Percentiles rank a stretch among this genome's conserved stretches.
phyloP scores from a whole-genome alignment of 2,888 invertebrate genomes.

The Drosophila prostipennis region DNA sequence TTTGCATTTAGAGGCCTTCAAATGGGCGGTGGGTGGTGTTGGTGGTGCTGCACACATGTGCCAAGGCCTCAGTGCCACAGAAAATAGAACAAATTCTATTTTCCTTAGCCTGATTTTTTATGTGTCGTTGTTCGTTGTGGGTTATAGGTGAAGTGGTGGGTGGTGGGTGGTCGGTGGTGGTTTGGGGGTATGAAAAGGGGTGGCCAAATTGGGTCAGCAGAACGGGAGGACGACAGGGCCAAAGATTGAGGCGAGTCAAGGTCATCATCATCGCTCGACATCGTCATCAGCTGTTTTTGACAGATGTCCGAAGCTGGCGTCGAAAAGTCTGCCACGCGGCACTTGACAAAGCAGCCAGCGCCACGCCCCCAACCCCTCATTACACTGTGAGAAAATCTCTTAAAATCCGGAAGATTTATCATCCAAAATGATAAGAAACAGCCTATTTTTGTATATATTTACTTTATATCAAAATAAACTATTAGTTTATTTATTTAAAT shows the following conservation, averaged over 20 bases:
- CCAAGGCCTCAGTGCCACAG: slow-evolving; percentile 46
- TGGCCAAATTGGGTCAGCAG: slow-evolving; percentile 61
- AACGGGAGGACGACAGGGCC: slow-evolving; percentile 12
- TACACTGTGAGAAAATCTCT: not conserved
- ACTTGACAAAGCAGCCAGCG: slow-evolving; percentile 24
- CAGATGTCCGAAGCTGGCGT: slow-evolving; percentile 38
- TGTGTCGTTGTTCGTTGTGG: slow-evolving; percentile 15
- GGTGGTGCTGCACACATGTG: slow-evolving; percentile 43
- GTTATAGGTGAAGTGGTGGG: slow-evolving; percentile 34
- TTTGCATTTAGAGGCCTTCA: slow-evolving; percentile 56
- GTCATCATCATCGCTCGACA: slow-evolving; percentile 52
- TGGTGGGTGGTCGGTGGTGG: not conserved
- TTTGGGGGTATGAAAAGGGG: not conserved
- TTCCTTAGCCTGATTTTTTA: slow-evolving; percentile 18
- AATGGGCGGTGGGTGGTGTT: slow-evolving; percentile 23
- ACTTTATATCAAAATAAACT: too few species aligned
- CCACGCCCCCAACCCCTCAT: slow-evolving; percentile 16
- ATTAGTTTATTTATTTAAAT: too few species aligned
- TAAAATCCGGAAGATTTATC: not conserved
- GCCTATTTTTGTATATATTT: too few species aligned
- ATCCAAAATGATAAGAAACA: too few species aligned
- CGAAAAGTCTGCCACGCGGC: slow-evolving; percentile 38
- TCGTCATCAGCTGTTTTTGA: slow-evolving; percentile 47
- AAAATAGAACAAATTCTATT: slow-evolving; percentile 56
- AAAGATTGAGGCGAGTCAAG: slow-evolving; percentile 52